Conservation (phyloP, 2,888 invertebrate species). For the Harmothoe impar region DNA sequence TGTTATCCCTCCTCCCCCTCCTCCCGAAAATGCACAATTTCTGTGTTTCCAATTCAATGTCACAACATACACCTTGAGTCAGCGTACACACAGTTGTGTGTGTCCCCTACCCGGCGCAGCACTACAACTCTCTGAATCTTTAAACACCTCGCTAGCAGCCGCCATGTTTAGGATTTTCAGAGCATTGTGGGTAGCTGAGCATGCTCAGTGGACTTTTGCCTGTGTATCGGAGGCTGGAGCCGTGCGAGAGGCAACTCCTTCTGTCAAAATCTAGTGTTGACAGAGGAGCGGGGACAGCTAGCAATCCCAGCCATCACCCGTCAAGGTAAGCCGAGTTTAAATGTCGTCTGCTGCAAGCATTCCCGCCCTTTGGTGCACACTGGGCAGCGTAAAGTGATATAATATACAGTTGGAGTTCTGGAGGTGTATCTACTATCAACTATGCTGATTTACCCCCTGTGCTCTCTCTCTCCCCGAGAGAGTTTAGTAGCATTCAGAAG, state of each 20-base stretch:
- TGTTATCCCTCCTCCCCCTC: not conserved
- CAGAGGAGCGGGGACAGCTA: conserved; percentile 22
- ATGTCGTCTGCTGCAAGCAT: not conserved
- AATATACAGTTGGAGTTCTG: not conserved
- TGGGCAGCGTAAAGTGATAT: not conserved
- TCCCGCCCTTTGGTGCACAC: not conserved
- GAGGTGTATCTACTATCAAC: not conserved
- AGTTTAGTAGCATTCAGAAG: not conserved
- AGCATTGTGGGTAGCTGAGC: conserved; percentile 53
- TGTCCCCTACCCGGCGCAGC: not conserved
- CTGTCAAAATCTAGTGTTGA: conserved; percentile 50
- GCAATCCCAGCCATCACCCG: not conserved
- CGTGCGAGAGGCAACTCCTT: conserved; percentile 15
- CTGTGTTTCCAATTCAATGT: too few relatives aligned
- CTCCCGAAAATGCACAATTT: too few relatives aligned
- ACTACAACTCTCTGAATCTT: conserved; percentile 52
- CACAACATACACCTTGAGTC: not conserved
- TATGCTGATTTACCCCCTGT: conserved; percentile 37
- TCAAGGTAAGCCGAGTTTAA: conserved; percentile 7
- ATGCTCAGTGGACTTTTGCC: conserved; percentile 61
- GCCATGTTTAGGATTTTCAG: conserved; percentile 58
- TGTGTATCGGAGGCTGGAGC: not conserved
- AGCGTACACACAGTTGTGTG: not conserved
- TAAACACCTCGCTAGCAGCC: conserved; percentile 31
- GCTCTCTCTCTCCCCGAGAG: not conserved